Percentiles rank a stretch among this genome's conserved stretches.
Conservation (phyloP, 2,797 vertebrate genomes). For the Echeneis naucrates region DNA sequence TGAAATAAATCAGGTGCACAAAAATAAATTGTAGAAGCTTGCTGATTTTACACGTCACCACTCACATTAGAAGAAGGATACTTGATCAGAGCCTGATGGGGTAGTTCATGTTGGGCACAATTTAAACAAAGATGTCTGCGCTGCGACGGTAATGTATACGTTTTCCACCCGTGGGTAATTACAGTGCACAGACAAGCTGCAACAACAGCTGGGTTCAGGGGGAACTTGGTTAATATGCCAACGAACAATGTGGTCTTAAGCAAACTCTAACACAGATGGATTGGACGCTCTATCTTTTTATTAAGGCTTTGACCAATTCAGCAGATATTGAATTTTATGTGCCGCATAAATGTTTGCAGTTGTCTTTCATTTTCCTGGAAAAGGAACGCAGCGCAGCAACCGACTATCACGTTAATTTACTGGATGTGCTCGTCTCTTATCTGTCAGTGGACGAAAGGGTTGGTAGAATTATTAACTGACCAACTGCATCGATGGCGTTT, state of each 20-base stretch:
- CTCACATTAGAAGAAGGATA: background rate
- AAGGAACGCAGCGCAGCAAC: too few relatives aligned
- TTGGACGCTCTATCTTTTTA: background rate
- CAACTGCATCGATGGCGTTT: conserved; percentile 6
- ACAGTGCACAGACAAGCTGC: background rate
- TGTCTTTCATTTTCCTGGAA: background rate
- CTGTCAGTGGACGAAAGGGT: background rate
- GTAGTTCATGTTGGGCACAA: too few relatives aligned
- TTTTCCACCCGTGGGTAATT: background rate
- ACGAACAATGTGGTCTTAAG: background rate
- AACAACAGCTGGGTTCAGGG: background rate
- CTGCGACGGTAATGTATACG: too few relatives aligned
- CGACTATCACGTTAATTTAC: background rate
- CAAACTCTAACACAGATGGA: too few relatives aligned
- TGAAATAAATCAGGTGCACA: background rate
- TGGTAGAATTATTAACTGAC: background rate
- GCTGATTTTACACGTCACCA: background rate
- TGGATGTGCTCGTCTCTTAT: background rate
- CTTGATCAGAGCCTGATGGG: too few relatives aligned
- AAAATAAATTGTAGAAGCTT: background rate
- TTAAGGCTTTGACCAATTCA: background rate
- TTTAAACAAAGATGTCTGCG: too few relatives aligned
- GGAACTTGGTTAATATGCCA: background rate
- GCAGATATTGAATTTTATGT: background rate
- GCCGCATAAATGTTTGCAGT: background rate